phyloP scores from a whole-genome alignment of 2,797 vertebrate genomes.

The Coluber constrictor region DNA sequence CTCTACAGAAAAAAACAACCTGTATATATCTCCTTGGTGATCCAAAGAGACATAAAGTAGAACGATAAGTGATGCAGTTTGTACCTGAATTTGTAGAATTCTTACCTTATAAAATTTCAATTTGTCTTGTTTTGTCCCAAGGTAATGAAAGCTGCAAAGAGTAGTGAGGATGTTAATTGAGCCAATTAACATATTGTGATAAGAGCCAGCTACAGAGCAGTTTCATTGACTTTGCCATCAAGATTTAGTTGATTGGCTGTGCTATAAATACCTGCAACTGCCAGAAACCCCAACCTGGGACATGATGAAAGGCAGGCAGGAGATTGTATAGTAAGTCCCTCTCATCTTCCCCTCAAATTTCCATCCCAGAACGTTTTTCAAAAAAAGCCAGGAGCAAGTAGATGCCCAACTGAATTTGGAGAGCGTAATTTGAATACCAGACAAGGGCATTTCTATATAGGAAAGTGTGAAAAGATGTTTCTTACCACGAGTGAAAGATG shows the following conservation, averaged over 20 bases:
- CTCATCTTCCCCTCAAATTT: slow-evolving; percentile 39
- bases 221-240: slow-evolving; percentile 49
- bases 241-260: slow-evolving; percentile 40
- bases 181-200: slow-evolving; percentile 58
- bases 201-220: slow-evolving; percentile 46
- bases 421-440: slow-evolving; percentile 41
- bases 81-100: slow-evolving; percentile 45
- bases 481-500: slow-evolving; percentile 42
- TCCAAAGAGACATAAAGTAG: slow-evolving; percentile 48
- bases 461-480: slow-evolving; percentile 42
- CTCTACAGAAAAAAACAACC: slow-evolving; percentile 51
- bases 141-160: slow-evolving; percentile 61
- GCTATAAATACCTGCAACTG: slow-evolving; percentile 34
- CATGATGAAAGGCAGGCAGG: slow-evolving; percentile 61
- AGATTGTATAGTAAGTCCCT: slow-evolving; percentile 20
- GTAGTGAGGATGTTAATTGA: slow-evolving; percentile 56
- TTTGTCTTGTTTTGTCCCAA: slow-evolving; percentile 57
- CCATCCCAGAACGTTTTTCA: slow-evolving; percentile 38
- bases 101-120: slow-evolving; percentile 61
- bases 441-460: slow-evolving; percentile 50
- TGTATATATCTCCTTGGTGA: slow-evolving; percentile 62
- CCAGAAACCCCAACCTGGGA: slow-evolving; percentile 23
- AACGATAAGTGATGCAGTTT: slow-evolving; percentile 62
- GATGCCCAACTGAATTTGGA: neutral
- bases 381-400: slow-evolving; percentile 47